Percentiles rank a stretch among this genome's conserved stretches.
Conservation (phyloP, 2,113 vertebrate genomes). For the Macquaria ambigua region DNA sequence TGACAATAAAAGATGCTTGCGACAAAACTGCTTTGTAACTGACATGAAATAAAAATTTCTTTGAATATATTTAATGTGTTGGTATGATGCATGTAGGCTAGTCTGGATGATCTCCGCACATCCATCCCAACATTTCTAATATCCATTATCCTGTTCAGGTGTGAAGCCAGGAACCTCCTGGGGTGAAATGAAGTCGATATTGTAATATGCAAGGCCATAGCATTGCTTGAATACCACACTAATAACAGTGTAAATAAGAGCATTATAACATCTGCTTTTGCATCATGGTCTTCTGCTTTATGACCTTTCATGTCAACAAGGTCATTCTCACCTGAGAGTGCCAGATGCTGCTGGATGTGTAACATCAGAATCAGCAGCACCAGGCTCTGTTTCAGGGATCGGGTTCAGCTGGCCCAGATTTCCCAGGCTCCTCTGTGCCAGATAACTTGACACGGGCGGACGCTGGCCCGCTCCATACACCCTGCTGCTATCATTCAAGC, state of each 20-base stretch:
- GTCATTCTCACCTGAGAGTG: slow-evolving; percentile 48
- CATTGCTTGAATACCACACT: neutral
- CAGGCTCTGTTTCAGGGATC: slow-evolving; percentile 76
- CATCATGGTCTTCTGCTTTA: neutral
- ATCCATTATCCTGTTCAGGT: neutral
- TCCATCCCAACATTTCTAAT: neutral
- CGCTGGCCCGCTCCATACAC: slow-evolving; percentile 17
- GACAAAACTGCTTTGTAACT: slow-evolving; percentile 34
- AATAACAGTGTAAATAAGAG: neutral
- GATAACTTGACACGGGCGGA: slow-evolving; percentile 73
- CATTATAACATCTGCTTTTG: neutral
- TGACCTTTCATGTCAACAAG: slow-evolving; percentile 34
- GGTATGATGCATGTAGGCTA: neutral
- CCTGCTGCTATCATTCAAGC: slow-evolving; percentile 72
- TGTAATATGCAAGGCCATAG: neutral
- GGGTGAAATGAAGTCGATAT: neutral
- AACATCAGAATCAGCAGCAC: slow-evolving; percentile 56
- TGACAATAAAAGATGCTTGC: slow-evolving; percentile 47
- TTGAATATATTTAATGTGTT: slow-evolving; percentile 8
- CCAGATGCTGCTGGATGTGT: slow-evolving; percentile 53
- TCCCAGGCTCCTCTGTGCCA: slow-evolving; percentile 62
- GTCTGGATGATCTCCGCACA: neutral
- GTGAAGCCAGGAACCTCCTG: neutral
- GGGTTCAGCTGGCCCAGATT: slow-evolving; percentile 76
- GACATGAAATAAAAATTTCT: slow-evolving; percentile 41